A percentile compares a stretch with the other conserved stretches of the same genome.
These are phyloP conservation scores for Yasuhikotakia modesta DNA, from an alignment of 2,797 vertebrate species.

Conservation along the genomic window DNA sequence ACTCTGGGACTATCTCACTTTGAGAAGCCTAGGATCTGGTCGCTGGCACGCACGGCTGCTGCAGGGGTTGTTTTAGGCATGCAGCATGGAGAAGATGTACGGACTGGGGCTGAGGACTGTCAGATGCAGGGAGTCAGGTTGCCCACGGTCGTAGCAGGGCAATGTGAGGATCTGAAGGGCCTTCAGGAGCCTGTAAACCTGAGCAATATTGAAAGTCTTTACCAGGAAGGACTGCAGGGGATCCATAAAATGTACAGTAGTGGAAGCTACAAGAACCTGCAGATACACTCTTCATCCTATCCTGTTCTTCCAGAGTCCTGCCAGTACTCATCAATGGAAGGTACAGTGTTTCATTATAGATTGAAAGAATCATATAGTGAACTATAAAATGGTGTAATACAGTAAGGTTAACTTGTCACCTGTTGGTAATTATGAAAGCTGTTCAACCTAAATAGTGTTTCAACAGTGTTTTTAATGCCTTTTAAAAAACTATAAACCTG, in stretches of 20 bases:
- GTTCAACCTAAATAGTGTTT: background rate
- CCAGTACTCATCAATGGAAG: constrained; percentile 85
- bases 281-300: constrained; percentile 82
- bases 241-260: constrained; percentile 81
- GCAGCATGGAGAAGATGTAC: constrained; percentile 68
- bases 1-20: constrained; percentile 75
- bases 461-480: too few relatives aligned
- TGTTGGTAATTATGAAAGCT: background rate
- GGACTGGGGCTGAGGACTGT: constrained; percentile 75
- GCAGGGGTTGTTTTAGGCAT: constrained; percentile 73
- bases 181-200: constrained; percentile 68
- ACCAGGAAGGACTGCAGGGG: constrained; percentile 72
- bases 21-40: constrained; percentile 93
- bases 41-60: constrained; percentile 87
- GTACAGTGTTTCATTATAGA: constrained; percentile 68
- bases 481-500: background rate
- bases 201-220: constrained; percentile 69
- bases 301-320: constrained; percentile 80
- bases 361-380: background rate
- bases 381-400: background rate
- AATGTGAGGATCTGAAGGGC: constrained; percentile 70
- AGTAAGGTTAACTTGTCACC: background rate
- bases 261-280: constrained; percentile 81
- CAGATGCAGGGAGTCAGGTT: constrained; percentile 73
- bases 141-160: constrained; percentile 61